A percentile compares a stretch with the other conserved stretches of the same genome.
phyloP scores from a whole-genome alignment of 2,797 vertebrate genomes.

The Pempheris klunzingeri region DNA sequence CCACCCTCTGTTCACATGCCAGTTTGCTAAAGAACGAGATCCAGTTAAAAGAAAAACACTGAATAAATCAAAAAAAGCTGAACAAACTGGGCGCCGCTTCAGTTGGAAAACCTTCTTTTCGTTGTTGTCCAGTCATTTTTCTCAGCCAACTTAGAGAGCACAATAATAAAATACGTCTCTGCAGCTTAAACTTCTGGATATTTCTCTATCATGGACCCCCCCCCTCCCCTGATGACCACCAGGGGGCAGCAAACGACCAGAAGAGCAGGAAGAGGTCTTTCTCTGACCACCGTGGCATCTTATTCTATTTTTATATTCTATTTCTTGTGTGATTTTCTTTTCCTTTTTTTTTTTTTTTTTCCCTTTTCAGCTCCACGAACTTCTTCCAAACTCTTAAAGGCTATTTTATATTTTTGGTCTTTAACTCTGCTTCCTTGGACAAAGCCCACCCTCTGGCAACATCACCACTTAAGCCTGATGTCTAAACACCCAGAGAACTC shows the following conservation, averaged over 20 bases:
- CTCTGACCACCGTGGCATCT: background rate
- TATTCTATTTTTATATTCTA: background rate
- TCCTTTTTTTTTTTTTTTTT: background rate
- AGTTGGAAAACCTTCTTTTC: too few relatives aligned
- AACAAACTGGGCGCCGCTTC: too few relatives aligned
- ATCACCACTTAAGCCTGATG: slow-evolving; percentile 17
- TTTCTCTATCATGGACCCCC: too few relatives aligned
- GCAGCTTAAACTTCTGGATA: too few relatives aligned
- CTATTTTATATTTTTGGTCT: background rate
- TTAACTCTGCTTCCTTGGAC: background rate
- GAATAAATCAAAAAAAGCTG: too few relatives aligned
- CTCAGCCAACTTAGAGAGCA: too few relatives aligned
- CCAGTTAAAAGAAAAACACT: too few relatives aligned
- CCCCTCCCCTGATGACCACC: background rate
- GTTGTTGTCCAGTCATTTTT: too few relatives aligned
- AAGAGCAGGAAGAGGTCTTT: background rate
- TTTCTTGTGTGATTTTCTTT: background rate
- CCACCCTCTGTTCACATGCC: too few relatives aligned
- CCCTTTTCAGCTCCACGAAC: background rate
- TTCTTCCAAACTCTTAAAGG: background rate
- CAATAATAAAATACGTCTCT: too few relatives aligned
- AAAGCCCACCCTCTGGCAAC: slow-evolving; percentile 23
- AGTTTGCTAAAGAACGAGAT: too few relatives aligned
- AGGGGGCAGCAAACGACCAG: slow-evolving; percentile 49
- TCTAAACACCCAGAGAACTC: slow-evolving; percentile 22